Conservation (phyloP, 1,140 invertebrate species). For the Bombus sibiricus region DNA sequence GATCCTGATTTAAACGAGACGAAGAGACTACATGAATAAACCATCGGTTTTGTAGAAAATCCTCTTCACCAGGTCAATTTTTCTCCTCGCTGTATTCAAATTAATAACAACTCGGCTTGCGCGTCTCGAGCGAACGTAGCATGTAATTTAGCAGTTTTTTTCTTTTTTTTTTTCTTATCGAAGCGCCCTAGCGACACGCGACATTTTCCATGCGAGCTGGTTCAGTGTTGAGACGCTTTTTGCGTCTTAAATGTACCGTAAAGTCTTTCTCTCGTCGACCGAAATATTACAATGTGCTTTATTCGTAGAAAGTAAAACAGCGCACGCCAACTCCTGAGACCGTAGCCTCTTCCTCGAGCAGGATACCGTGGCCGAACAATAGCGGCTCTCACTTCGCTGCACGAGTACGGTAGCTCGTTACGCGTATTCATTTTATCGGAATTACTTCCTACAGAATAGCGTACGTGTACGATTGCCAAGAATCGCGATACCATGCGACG, state of each 20-base stretch:
- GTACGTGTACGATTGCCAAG: background rate
- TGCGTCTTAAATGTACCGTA: constrained; percentile 45
- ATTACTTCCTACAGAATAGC: constrained; percentile 9
- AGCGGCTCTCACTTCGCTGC: constrained; percentile 42
- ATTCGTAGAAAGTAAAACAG: constrained; percentile 59
- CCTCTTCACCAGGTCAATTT: too few relatives aligned
- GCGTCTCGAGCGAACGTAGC: background rate
- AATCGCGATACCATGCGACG: background rate
- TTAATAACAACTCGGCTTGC: too few relatives aligned
- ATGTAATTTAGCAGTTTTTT: background rate
- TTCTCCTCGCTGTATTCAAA: too few relatives aligned
- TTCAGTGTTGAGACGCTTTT: constrained; percentile 26
- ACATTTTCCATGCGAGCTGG: constrained; percentile 11
- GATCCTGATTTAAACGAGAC: too few relatives aligned
- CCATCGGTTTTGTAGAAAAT: too few relatives aligned
- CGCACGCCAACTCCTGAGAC: background rate
- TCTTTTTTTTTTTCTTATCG: background rate
- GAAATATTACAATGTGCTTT: constrained; percentile 22
- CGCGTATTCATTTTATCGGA: constrained; percentile 26
- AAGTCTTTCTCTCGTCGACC: constrained; percentile 18
- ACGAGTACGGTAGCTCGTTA: constrained; percentile 20
- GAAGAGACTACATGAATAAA: too few relatives aligned
- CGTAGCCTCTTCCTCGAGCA: constrained; percentile 17
- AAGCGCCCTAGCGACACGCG: background rate
- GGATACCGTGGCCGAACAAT: constrained; percentile 44